Conservation (phyloP, 2,888 invertebrate species). For the Caenorhabditis drosophilae region DNA sequence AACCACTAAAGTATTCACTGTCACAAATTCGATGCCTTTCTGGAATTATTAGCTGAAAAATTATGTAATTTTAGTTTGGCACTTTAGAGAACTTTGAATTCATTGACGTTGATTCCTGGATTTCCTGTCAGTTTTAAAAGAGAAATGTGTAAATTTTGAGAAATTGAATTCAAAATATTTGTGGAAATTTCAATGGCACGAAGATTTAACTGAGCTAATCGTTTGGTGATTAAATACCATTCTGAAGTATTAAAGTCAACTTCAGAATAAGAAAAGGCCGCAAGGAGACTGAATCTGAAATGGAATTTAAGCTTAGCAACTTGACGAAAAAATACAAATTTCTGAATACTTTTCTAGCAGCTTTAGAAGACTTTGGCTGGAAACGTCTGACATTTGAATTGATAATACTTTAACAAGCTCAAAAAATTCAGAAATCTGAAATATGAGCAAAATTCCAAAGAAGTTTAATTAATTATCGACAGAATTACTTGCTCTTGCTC, state of each 20-base stretch:
- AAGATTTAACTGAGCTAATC: constrained; percentile 21
- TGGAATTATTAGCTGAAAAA: constrained; percentile 2
- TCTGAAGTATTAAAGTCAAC: constrained; percentile 14
- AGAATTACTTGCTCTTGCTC: constrained; percentile 10
- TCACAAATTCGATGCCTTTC: constrained; percentile 33
- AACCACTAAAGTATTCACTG: constrained; percentile 34
- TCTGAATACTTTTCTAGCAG: constrained; percentile 17
- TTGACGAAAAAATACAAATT: too few species aligned
- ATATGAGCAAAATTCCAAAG: neutral
- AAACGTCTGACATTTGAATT: constrained; percentile 18
- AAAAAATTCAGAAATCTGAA: constrained; percentile 24
- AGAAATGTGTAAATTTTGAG: constrained; percentile 23
- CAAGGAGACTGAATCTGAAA: constrained; percentile 30
- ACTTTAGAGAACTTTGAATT: constrained; percentile 15
- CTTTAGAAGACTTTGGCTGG: constrained; percentile 11
- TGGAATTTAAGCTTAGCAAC: too few species aligned
- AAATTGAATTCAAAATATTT: constrained; percentile 18
- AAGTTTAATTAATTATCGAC: neutral
- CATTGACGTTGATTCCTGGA: constrained; percentile 32
- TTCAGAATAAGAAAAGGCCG: constrained; percentile 33
- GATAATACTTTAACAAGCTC: constrained; percentile 20
- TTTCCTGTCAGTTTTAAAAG: constrained; percentile 32
- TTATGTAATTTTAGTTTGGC: neutral
- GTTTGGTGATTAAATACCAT: constrained; percentile 19
- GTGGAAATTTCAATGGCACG: constrained; percentile 36